Evolutionary conservation across 2,797 vertebrate genomes (phyloP).

Genomic region (Bovichtus diacanthus): DNA sequence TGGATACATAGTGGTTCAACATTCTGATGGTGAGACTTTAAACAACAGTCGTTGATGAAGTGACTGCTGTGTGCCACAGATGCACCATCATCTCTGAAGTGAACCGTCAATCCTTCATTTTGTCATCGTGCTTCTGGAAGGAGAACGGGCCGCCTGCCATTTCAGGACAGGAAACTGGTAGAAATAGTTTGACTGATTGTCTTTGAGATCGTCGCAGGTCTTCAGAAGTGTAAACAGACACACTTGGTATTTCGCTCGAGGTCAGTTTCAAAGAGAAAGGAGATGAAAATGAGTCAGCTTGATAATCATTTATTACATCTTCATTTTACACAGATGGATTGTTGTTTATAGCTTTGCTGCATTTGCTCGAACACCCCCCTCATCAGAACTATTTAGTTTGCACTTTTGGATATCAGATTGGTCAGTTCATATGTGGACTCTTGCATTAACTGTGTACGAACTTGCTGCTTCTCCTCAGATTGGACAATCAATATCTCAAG

Average conservation of each 20-base stretch:
- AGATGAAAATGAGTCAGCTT: background rate
- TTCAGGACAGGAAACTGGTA: background rate
- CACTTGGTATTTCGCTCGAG: background rate
- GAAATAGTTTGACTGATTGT: slow-evolving; percentile 2
- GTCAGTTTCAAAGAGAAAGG: background rate
- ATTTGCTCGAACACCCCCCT: background rate
- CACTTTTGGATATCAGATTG: background rate
- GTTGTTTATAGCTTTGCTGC: background rate
- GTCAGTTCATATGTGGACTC: background rate
- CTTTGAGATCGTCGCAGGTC: background rate
- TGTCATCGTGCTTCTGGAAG: background rate
- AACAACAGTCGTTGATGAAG: background rate
- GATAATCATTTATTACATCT: background rate
- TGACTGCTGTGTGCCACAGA: slow-evolving; percentile 3
- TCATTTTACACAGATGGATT: background rate
- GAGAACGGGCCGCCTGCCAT: slow-evolving; percentile 10
- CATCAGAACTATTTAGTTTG: background rate
- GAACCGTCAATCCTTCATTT: slow-evolving; percentile 18
- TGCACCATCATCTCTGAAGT: background rate
- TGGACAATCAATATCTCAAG: background rate
- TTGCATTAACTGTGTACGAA: background rate
- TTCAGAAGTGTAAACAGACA: background rate
- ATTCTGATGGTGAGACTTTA: background rate
- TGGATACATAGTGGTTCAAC: background rate
- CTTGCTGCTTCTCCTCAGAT: background rate